phyloP scores from a whole-genome alignment of 2,797 vertebrate genomes.

The Pelodytes ibericus region DNA sequence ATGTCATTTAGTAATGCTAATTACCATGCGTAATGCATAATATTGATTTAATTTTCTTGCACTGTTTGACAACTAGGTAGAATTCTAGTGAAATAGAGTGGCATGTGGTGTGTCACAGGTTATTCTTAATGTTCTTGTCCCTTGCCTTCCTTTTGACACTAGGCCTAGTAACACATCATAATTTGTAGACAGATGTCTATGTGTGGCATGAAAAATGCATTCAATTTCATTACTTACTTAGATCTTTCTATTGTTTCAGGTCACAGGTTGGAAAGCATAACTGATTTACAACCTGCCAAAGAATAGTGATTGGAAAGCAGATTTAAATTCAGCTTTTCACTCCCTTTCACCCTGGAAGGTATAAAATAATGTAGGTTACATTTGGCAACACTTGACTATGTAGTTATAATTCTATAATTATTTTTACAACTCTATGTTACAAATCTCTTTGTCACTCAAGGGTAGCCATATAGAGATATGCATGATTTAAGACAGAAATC shows the following conservation, averaged over 20 bases:
- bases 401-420: constrained; percentile 17
- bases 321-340: constrained; percentile 30
- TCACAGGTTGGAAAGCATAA: constrained; percentile 46
- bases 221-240: constrained; percentile 41
- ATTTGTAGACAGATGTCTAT: constrained; percentile 50
- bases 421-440: not conserved
- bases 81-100: not conserved
- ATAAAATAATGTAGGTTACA: constrained; percentile 27
- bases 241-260: constrained; percentile 43
- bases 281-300: constrained; percentile 51
- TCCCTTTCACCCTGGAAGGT: constrained; percentile 27
- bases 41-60: not conserved
- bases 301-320: constrained; percentile 42
- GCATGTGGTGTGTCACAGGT: constrained; percentile 3
- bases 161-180: constrained; percentile 49
- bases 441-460: not conserved
- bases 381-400: constrained; percentile 1
- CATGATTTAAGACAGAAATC: too few relatives aligned
- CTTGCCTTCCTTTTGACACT: constrained; percentile 30
- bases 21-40: not conserved
- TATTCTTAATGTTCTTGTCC: constrained; percentile 32
- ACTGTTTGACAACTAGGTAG: not conserved
- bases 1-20: too few relatives aligned
- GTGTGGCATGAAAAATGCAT: constrained; percentile 50
- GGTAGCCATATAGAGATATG: too few relatives aligned